Evolutionary conservation across 2,113 vertebrate species (phyloP), one percentile per base, ranked within the genome.

Genomic region (Scopus umbretta): DNA sequence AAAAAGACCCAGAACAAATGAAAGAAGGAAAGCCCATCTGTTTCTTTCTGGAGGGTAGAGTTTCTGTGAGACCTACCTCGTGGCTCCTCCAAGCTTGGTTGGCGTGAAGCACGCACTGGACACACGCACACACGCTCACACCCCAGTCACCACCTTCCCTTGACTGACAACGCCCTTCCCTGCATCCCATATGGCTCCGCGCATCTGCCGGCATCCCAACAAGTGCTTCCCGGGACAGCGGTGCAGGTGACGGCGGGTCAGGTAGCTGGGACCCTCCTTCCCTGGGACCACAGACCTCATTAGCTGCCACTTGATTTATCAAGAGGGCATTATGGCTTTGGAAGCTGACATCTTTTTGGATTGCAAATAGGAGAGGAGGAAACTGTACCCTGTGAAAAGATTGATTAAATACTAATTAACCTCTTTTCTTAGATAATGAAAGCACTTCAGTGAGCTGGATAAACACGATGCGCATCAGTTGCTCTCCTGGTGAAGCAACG

Each of bases 221-320:
- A 67, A 96, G 97, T 62, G 92, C 56, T 94, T 65, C 88, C 97
- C 23, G 18, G 81, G 86, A 80, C 65, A 86, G 88, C 34, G 42
- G 87, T 1, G 43, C 92, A 98, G 97, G 98, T 98, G 97, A 97
- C 36, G 21, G 66, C n/a, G 23, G 95, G 97, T 96, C 97, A 97
- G 98, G 98, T 98, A 98, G 95, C 94, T 71, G 14, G 10, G 96
- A 84, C 88, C 86, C 87, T 96, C 86, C 92, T 90, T 87, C 80
- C 92, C 88, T n/a, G 88, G 27, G 86, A 90, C 95, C 94, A 79
- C 92, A 83, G 92, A 56, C 73, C 95, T 98, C 97, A 93, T 97
- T 95, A 98, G 92, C 36, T 94, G 97, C 96, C 96, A 97, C 96
- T 98, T 98, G 97, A 97, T 97, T 97, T 96, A 95, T 96, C 96